Conservation (phyloP, 2,797 vertebrate species). For the Eupleurogrammus muticus region DNA sequence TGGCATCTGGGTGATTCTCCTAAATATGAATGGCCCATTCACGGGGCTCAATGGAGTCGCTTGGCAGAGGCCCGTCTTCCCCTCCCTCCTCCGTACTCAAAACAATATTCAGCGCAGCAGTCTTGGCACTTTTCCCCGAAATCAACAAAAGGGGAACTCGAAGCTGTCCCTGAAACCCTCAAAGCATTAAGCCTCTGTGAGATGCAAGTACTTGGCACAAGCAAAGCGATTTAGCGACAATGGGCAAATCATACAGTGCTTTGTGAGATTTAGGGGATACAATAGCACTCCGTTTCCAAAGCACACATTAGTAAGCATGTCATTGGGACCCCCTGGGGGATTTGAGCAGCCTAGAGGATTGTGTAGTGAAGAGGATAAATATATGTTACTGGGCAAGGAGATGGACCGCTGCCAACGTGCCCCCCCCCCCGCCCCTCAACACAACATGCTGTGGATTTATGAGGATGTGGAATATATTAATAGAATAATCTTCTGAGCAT, state of each 20-base stretch:
- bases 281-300: slow-evolving; percentile 80
- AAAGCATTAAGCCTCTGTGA: slow-evolving; percentile 81
- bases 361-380: slow-evolving; percentile 81
- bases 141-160: slow-evolving; percentile 82
- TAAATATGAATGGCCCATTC: slow-evolving; percentile 89
- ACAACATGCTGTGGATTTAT: slow-evolving; percentile 62
- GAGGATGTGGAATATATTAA: slow-evolving; percentile 70
- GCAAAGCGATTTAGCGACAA: slow-evolving; percentile 80
- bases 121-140: slow-evolving; percentile 81
- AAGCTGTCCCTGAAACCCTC: slow-evolving; percentile 79
- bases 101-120: slow-evolving; percentile 83
- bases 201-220: slow-evolving; percentile 80
- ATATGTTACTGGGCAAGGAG: slow-evolving; percentile 76
- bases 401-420: slow-evolving; percentile 68
- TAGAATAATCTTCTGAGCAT: slow-evolving; percentile 68
- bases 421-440: slow-evolving; percentile 53
- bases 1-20: slow-evolving; percentile 85
- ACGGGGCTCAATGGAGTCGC: slow-evolving; percentile 79
- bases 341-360: slow-evolving; percentile 73
- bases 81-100: slow-evolving; percentile 75
- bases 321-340: slow-evolving; percentile 76
- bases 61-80: slow-evolving; percentile 76
- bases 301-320: slow-evolving; percentile 83
- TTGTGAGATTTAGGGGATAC: slow-evolving; percentile 81
- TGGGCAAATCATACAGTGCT: slow-evolving; percentile 82